These are phyloP conservation scores for Eulemur mongoz DNA, from an alignment of 2,797 vertebrate species.

Conservation along the genomic window DNA sequence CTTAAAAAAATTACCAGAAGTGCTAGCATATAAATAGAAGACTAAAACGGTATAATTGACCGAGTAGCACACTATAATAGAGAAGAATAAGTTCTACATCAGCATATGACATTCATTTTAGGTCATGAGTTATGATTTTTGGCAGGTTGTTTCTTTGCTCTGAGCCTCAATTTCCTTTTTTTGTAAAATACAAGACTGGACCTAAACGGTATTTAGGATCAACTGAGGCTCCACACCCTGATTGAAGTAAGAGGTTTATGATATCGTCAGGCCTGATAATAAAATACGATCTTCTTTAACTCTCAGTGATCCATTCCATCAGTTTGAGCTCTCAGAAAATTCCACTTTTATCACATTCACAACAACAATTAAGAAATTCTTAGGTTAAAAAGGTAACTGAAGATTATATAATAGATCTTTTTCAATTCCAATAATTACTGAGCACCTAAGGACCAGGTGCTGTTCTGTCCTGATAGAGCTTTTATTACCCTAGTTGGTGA, in stretches of 20 bases:
- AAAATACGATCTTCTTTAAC: neutral
- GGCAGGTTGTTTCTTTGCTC: neutral
- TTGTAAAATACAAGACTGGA: neutral
- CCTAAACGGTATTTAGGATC: neutral
- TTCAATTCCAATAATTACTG: neutral
- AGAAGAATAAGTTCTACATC: too few species aligned
- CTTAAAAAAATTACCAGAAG: neutral
- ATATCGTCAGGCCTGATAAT: neutral
- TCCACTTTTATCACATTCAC: neutral
- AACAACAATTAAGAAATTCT: neutral
- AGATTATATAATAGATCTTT: neutral
- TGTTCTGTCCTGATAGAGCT: neutral
- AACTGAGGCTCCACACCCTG: neutral
- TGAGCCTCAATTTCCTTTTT: neutral
- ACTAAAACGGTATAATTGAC: neutral
- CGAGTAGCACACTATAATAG: fast-evolving
- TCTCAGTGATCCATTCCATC: neutral
- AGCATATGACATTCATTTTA: fast-evolving
- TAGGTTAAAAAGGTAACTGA: neutral
- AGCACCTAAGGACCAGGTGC: neutral
- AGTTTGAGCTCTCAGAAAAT: neutral
- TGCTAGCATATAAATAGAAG: neutral
- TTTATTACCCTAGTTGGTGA: neutral
- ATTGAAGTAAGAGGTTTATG: neutral
- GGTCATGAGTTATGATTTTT: neutral